phyloP scores from a whole-genome alignment of 2,113 vertebrate species.

The Copsychus sechellarum region DNA sequence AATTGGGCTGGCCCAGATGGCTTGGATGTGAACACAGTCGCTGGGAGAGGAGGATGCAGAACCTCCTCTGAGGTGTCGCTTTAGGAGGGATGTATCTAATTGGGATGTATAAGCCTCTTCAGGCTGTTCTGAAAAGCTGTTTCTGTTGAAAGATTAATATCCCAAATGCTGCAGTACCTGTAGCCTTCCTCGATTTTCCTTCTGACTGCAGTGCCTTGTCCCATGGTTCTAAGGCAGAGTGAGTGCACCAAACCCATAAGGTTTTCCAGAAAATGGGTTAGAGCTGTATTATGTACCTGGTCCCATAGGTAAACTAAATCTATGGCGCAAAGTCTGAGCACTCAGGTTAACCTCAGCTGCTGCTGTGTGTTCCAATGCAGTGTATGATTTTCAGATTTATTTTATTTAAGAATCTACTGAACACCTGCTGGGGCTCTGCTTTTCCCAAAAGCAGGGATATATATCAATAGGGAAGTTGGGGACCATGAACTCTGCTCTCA shows the following conservation, averaged over 20 bases:
- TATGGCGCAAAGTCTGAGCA: background rate
- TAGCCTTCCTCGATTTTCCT: background rate
- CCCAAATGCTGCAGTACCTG: background rate
- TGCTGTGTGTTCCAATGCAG: background rate
- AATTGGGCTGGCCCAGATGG: background rate
- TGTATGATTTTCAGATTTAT: background rate
- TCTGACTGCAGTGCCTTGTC: background rate
- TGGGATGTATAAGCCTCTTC: background rate
- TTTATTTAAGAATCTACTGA: background rate
- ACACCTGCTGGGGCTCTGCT: background rate
- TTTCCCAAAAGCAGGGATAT: background rate
- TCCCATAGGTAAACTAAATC: background rate
- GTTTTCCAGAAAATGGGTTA: background rate
- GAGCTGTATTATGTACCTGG: background rate
- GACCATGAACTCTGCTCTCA: background rate
- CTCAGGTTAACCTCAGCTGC: background rate
- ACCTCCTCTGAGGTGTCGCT: background rate
- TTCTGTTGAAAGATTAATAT: background rate
- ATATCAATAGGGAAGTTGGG: background rate
- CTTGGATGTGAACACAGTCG: rapidly evolving
- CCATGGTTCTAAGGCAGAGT: background rate
- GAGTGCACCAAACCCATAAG: rapidly evolving
- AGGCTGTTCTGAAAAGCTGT: background rate
- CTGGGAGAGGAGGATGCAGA: background rate
- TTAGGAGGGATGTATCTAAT: background rate